A percentile compares a stretch with the other conserved stretches of the same genome.
Conservation (phyloP, 2,113 vertebrate species). For the Leptosomus discolor region DNA sequence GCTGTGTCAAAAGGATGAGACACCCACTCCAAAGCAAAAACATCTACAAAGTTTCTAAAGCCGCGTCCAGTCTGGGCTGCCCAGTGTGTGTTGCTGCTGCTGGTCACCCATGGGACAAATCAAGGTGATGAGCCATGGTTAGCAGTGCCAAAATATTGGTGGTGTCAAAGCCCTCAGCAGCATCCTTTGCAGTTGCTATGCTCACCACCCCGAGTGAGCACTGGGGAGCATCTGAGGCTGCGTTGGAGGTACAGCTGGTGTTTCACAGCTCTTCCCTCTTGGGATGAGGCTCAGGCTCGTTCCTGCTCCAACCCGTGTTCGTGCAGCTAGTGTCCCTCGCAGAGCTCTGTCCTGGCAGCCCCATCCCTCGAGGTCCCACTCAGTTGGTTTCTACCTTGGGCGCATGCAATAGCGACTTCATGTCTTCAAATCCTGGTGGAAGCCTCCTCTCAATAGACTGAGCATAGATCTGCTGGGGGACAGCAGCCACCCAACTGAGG, state of each 20-base stretch:
- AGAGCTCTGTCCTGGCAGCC: neutral
- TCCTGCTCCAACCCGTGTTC: neutral
- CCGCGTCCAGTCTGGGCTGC: accelerated
- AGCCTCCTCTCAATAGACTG: accelerated
- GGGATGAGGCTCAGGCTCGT: accelerated
- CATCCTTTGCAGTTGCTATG: neutral
- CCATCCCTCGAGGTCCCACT: neutral
- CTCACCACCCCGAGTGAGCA: accelerated
- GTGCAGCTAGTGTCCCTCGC: accelerated
- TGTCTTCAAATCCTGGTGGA: accelerated
- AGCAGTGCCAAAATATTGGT: neutral
- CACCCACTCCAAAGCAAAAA: neutral
- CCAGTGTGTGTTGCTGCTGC: neutral
- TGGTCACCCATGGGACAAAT: neutral
- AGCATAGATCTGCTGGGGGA: neutral
- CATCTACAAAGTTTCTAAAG: neutral
- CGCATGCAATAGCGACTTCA: neutral
- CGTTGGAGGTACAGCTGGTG: accelerated
- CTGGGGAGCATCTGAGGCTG: neutral
- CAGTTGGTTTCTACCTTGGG: accelerated
- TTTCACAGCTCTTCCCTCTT: neutral
- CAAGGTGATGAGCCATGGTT: neutral
- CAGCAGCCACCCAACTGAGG: accelerated
- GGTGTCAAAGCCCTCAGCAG: neutral
- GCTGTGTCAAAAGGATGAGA: neutral